Evolutionary conservation across 2,113 vertebrate genomes (phyloP), one percentile per base, ranked within the genome.

Genomic region (Spizaetus ornatus): DNA sequence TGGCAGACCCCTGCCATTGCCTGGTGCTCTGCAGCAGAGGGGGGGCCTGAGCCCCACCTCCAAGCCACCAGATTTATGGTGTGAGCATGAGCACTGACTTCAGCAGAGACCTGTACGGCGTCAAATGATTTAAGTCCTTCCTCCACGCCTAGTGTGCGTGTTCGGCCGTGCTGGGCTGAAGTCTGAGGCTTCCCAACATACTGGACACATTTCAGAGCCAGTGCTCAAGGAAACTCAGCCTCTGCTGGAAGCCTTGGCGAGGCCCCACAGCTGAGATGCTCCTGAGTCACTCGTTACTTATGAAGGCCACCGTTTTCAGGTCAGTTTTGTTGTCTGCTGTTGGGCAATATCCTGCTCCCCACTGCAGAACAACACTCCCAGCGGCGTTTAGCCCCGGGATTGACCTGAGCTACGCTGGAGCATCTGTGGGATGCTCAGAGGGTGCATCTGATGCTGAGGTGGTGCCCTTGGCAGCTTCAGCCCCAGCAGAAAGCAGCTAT

Each of bases 71-170:
- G 74, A 53, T 69, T 58, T 21, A 42, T 16, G 26, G 34, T 23
- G 48, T 67, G 61, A 74, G 42, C 15, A 1, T 29, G 31, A 93
- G 34, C 59, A 16, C n/a, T 34, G 42, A 29, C 40, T 63, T 74
- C 67, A 63, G 48, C 2, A 0, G 50, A n/a, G 70, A 86, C n/a
- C 9, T 17, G 31, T 59, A 38, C 2, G 1, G 38, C 1, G 1
- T 29, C 3, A 3, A 38, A 25, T 69, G 38, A 48, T 76, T 81
- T 40, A 40, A 89, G 48, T 83, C 71, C 53, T 67, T 88, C 53
- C 34, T 79, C 48, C 3, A 3, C 1, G 2, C 56, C n/a, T 42
- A 7, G 13, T 9, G 25, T 2, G 0, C 1, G 1, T 52, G 42
- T 70, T 70, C 0, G 0, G 21, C 48, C 1, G 1, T 23, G 81